Evolutionary conservation across 2,113 vertebrate genomes (phyloP), one percentile per base, ranked within the genome.

Genomic region (Rhinoptilus africanus): DNA sequence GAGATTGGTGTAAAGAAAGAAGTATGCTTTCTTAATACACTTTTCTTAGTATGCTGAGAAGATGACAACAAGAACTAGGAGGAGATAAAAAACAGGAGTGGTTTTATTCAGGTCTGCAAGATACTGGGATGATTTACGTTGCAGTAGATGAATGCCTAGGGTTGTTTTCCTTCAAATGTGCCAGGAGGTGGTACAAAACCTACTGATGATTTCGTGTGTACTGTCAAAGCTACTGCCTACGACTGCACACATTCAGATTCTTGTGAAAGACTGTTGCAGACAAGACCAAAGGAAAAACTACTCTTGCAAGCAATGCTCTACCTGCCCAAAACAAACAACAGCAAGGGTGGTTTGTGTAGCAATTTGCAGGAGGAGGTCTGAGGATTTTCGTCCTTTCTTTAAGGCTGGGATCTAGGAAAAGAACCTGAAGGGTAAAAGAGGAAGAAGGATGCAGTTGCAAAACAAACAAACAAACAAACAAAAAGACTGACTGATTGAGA

Each of bases 101-200:
- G 21, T 86, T 95, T 97, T 96, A 48, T 83, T 80, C 45, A 19
- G 43, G 39, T 89, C 43, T 95, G 63, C 48, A 77, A 91, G 83
- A 69, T 76, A 68, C 32, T 60, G 63, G 59, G 27, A 37, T 62
- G 11, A 60, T 92, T 88, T 96, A 56, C 67, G 39, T 84, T 86
- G 87, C 76, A 62, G 80, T 22, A 89, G 87, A 56, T 69, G 45
- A 94, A 71, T 84, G 89, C 95, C 80, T 84, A 76, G 15, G 72
- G 93, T 73, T 96, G 89, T 97, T 97, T 97, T 92, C 76, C 73
- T 96, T 86, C 76, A 77, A 37, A 68, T 53, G 35, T 94, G 87
- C 89, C 86, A 95, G 87, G 72, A 73, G 89, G 48, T 73, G 75
- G 79, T 88, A 93, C 56, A 62, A 88, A 50, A 88, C 56, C 62